Conservation (phyloP, 1,140 invertebrate species). For the Meloidogyne floridensis region DNA sequence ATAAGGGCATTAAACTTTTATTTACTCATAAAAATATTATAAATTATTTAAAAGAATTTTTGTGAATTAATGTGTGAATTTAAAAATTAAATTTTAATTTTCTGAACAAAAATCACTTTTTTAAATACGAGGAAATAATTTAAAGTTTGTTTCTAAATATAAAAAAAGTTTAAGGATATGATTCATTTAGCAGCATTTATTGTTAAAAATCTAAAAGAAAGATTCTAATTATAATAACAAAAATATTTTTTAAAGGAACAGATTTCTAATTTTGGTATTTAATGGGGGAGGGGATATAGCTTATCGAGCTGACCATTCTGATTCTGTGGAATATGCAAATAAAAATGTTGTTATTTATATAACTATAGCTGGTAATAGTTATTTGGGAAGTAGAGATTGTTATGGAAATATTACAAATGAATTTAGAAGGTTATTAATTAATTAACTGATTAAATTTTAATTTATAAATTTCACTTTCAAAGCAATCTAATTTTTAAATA, state of each 20-base stretch:
- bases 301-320: background rate
- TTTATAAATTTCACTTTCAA: too few species aligned
- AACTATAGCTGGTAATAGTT: background rate
- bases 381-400: constrained; percentile 3
- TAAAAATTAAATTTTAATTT: background rate
- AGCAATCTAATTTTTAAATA: background rate
- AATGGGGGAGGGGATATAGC: background rate
- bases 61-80: background rate
- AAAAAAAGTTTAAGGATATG: too few species aligned
- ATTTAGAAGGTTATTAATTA: background rate
- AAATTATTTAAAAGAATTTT: too few species aligned
- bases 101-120: background rate
- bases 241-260: background rate
- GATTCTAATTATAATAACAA: background rate
- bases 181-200: too few species aligned
- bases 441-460: background rate
- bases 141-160: too few species aligned
- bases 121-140: too few species aligned
- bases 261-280: constrained; percentile 14
- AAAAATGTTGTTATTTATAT: constrained; percentile 16
- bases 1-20: background rate
- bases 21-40: too few species aligned
- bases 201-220: too few species aligned
- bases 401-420: constrained; percentile 16
- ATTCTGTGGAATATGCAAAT: background rate